Evolutionary conservation across 1,140 invertebrate species (phyloP).

Genomic region (Tetramorium alpestre): DNA sequence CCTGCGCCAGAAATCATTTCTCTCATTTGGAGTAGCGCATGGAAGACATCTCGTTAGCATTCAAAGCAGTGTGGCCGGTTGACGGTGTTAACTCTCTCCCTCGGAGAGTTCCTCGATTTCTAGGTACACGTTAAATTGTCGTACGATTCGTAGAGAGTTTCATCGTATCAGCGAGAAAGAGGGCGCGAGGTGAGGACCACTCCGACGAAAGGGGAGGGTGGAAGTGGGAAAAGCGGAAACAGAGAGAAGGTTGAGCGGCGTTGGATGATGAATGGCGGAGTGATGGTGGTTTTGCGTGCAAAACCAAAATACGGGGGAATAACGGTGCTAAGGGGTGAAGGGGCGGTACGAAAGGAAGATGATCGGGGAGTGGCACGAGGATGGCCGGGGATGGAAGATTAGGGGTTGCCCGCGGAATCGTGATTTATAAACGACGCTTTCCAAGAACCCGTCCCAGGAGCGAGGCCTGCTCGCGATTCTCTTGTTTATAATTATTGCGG

Average conservation of each 20-base stretch:
- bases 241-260: conserved; percentile 68
- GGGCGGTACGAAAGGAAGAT: conserved; percentile 69
- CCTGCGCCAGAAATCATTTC: not conserved
- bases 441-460: conserved; percentile 55
- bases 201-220: not conserved
- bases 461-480: conserved; percentile 43
- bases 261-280: conserved; percentile 83
- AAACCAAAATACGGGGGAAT: conserved; percentile 72
- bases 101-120: not conserved
- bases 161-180: conserved; percentile 18
- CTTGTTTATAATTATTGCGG: conserved; percentile 65
- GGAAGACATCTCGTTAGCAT: conserved; percentile 31
- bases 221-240: conserved; percentile 41
- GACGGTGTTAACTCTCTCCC: not conserved
- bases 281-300: conserved; percentile 84
- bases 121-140: conserved; percentile 33
- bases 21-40: conserved; percentile 3
- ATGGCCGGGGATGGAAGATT: conserved; percentile 68
- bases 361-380: conserved; percentile 50
- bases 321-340: conserved; percentile 48
- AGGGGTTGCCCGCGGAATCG: conserved; percentile 76
- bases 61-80: not conserved
- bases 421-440: conserved; percentile 77
- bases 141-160: conserved; percentile 27
- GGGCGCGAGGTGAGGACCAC: conserved; percentile 27